phyloP scores from a whole-genome alignment of 1,140 invertebrate species.

The Matsumurasca onukii region DNA sequence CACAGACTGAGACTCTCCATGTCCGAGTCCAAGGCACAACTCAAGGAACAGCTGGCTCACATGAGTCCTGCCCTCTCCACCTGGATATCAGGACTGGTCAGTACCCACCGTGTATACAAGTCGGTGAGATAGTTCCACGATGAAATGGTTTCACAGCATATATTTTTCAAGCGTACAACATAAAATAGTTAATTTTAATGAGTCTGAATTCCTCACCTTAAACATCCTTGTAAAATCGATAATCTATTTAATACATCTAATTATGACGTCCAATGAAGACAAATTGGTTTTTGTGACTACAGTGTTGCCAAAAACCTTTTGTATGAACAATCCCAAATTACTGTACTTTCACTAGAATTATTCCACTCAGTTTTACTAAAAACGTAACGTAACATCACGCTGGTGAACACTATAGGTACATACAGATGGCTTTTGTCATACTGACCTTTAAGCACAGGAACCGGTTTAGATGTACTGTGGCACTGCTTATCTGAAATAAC shows the following conservation, averaged over 20 bases:
- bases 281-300: no score
- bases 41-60: constrained; percentile 63
- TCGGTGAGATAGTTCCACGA: not conserved
- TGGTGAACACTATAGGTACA: no score
- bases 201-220: not conserved
- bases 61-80: constrained; percentile 66
- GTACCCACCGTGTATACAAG: constrained; percentile 41
- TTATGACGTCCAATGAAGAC: constrained; percentile 12
- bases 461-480: no score
- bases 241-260: not conserved
- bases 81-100: constrained; percentile 71
- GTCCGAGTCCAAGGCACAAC: constrained; percentile 53
- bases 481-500: no score
- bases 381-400: no score
- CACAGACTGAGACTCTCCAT: constrained; percentile 66
- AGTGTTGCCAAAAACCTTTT: no score
- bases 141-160: not conserved
- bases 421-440: no score
- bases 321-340: no score
- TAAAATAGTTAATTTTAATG: not conserved
- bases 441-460: no score
- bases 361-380: no score
- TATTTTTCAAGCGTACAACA: not conserved
- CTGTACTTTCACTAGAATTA: no score
- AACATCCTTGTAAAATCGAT: not conserved